phyloP scores from a whole-genome alignment of 1,140 invertebrate species.

The Megathymus violae region DNA sequence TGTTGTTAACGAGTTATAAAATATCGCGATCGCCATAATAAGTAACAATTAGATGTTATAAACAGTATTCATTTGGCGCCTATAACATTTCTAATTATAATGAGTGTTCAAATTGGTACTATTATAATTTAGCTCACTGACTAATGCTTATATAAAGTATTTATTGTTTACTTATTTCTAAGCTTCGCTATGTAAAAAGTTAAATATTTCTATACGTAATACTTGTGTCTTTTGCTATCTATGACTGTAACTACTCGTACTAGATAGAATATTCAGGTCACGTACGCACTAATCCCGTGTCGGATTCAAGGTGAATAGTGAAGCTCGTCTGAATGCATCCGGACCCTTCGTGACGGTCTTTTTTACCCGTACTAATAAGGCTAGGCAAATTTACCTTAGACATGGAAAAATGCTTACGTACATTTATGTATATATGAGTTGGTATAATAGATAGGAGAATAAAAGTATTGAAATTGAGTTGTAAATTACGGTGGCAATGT shows the following conservation, averaged over 20 bases:
- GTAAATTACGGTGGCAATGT: no score
- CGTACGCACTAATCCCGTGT: slow-evolving; percentile 52
- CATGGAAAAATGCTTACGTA: not conserved
- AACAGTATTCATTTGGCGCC: not conserved
- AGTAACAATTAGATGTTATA: slow-evolving; percentile 23
- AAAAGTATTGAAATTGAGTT: no score
- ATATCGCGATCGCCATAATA: slow-evolving; percentile 13
- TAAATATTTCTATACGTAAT: no score
- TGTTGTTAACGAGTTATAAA: slow-evolving; percentile 64
- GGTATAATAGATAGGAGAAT: no score
- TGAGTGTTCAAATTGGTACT: no score
- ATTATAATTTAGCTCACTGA: no score
- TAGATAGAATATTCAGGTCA: slow-evolving; percentile 48
- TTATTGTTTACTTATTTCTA: no score
- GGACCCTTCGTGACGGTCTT: slow-evolving; percentile 51
- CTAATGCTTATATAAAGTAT: no score
- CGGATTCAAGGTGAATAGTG: slow-evolving; percentile 64
- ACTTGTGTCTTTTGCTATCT: not conserved
- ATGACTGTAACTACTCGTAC: slow-evolving; percentile 9
- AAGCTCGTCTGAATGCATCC: slow-evolving; percentile 58
- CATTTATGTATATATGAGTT: no score
- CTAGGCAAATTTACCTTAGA: not conserved
- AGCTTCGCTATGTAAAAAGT: no score
- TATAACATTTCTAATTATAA: not conserved
- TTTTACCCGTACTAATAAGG: slow-evolving; percentile 11